phyloP scores from a whole-genome alignment of 1,140 invertebrate species.

The Acarapis woodi region DNA sequence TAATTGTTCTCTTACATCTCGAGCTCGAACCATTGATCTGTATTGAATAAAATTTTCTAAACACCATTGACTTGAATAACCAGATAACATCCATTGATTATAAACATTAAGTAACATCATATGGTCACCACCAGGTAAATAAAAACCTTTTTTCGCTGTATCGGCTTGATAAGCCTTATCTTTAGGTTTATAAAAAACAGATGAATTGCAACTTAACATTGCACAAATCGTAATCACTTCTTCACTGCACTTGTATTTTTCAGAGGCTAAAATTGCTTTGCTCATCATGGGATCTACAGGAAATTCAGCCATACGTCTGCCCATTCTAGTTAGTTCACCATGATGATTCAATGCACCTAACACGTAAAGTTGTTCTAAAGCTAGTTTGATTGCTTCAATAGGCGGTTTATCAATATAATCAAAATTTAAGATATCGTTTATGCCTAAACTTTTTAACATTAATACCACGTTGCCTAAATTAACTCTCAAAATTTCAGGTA shows the following conservation, averaged over 20 bases:
- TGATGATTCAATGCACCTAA: slow-evolving; percentile 89
- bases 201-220: slow-evolving; percentile 91
- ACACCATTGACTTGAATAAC: slow-evolving; percentile 96
- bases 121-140: slow-evolving; percentile 94
- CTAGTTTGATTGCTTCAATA: slow-evolving; percentile 54
- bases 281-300: slow-evolving; percentile 93
- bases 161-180: slow-evolving; percentile 94
- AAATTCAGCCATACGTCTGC: slow-evolving; percentile 93
- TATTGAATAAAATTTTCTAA: slow-evolving; percentile 98
- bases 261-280: slow-evolving; percentile 98
- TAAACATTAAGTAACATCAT: slow-evolving; percentile 89
- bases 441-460: slow-evolving; percentile 96
- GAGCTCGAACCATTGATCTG: slow-evolving; percentile 74
- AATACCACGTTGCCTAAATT: slow-evolving; percentile 84
- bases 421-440: slow-evolving; percentile 96
- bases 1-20: slow-evolving; percentile 93
- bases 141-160: slow-evolving; percentile 96
- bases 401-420: slow-evolving; percentile 99
- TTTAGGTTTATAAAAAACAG: slow-evolving; percentile 63
- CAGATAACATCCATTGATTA: slow-evolving; percentile 98
- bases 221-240: slow-evolving; percentile 95
- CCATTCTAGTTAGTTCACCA: slow-evolving; percentile 68
- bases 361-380: slow-evolving; percentile 83
- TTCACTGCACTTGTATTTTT: slow-evolving; percentile 89
- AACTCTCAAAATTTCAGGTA: slow-evolving; percentile 96